Evolutionary conservation across 2,797 vertebrate species (phyloP).

Genomic region (Pygocentrus nattereri): DNA sequence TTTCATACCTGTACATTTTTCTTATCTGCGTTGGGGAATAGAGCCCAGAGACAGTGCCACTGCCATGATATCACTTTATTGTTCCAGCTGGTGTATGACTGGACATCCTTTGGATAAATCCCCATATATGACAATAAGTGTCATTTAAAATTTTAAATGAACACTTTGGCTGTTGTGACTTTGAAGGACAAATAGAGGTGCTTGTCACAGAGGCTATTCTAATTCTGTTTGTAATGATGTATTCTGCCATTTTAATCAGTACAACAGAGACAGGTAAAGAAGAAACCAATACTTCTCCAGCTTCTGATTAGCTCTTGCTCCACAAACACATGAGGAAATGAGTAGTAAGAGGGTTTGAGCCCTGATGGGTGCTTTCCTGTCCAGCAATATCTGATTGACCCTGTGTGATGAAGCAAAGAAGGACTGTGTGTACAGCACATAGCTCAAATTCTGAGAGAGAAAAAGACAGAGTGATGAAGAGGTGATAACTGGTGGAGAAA

Average conservation of each 20-base stretch:
- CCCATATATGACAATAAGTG: neutral
- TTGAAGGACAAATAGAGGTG: neutral
- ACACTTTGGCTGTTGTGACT: neutral
- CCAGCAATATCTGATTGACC: slow-evolving; percentile 3
- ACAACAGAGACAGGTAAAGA: slow-evolving; percentile 35
- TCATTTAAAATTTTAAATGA: neutral
- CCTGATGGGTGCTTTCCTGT: slow-evolving; percentile 14
- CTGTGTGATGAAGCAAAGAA: neutral
- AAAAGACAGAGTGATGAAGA: neutral
- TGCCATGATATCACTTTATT: no score
- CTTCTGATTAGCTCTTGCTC: neutral
- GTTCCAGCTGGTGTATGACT: neutral
- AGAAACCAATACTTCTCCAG: neutral
- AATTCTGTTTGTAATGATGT: slow-evolving; percentile 20
- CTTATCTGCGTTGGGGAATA: neutral
- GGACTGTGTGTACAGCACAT: neutral
- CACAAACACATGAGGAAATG: slow-evolving; percentile 20
- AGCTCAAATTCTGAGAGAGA: neutral
- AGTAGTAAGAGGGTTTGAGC: neutral
- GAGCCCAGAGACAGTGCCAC: neutral
- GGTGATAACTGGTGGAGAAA: neutral
- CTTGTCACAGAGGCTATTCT: neutral
- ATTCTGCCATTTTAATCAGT: slow-evolving; percentile 15
- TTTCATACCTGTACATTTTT: neutral
- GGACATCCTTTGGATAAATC: neutral